Conservation (phyloP, 2,113 vertebrate genomes). For the Psephotus haematonotus region DNA sequence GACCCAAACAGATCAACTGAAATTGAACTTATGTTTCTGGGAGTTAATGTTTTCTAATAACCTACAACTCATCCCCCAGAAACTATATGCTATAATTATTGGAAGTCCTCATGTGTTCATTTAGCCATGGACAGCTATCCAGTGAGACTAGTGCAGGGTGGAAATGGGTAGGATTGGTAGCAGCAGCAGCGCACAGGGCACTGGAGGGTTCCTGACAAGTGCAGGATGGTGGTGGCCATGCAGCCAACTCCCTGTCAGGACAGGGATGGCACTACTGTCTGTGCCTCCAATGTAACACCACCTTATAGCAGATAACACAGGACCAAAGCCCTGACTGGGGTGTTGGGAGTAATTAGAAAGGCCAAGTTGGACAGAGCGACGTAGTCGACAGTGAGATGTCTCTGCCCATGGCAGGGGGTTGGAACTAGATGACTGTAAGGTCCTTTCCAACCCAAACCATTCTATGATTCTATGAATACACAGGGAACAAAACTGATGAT, state of each 20-base stretch:
- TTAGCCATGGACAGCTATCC: background rate
- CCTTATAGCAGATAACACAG: background rate
- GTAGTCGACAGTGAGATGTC: background rate
- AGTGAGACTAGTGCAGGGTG: background rate
- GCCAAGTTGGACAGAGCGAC: background rate
- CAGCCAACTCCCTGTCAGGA: fast-evolving
- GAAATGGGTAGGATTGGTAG: background rate
- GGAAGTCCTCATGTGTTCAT: background rate
- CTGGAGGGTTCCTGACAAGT: background rate
- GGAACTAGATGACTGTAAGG: background rate
- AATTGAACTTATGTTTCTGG: background rate
- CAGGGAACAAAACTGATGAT: fast-evolving
- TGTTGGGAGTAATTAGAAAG: background rate
- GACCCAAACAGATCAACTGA: background rate
- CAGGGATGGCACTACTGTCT: fast-evolving
- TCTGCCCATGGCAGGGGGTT: background rate
- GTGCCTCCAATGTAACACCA: background rate
- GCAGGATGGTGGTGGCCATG: background rate
- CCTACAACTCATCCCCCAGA: background rate
- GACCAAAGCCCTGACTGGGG: fast-evolving
- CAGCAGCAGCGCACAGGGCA: fast-evolving
- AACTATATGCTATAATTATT: background rate
- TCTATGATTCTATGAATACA: background rate
- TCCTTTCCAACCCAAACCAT: background rate
- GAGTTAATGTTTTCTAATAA: background rate